These are phyloP conservation scores for Spicauda simplicius DNA, from an alignment of 2,888 invertebrate genomes.

Conservation along the genomic window DNA sequence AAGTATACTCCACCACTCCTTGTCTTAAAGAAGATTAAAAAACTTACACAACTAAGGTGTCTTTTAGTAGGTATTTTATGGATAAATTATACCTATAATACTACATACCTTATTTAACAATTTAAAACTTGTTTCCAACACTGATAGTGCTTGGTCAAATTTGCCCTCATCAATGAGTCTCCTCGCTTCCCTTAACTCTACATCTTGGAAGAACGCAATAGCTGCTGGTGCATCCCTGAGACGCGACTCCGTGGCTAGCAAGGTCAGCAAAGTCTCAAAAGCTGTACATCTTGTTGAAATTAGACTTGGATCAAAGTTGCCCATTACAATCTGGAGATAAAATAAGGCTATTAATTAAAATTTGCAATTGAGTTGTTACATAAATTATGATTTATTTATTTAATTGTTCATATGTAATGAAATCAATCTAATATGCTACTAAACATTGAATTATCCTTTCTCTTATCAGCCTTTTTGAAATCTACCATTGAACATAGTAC, in stretches of 20 bases:
- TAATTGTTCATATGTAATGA: too few relatives aligned
- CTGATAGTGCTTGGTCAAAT: conserved; percentile 86
- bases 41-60: too few relatives aligned
- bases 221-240: conserved; percentile 85
- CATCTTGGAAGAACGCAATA: conserved; percentile 87
- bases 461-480: too few relatives aligned
- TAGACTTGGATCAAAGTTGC: conserved; percentile 88
- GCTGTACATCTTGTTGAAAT: conserved; percentile 87
- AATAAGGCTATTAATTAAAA: background rate
- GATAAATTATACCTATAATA: background rate
- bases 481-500: too few relatives aligned
- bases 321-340: conserved; percentile 83
- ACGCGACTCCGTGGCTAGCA: conserved; percentile 82
- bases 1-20: too few relatives aligned
- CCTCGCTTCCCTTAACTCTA: conserved; percentile 86
- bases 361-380: background rate
- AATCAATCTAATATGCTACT: too few relatives aligned
- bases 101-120: conserved; percentile 80
- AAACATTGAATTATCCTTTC: too few relatives aligned
- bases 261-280: conserved; percentile 86
- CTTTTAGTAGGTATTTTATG: too few relatives aligned
- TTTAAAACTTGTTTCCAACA: conserved; percentile 88
- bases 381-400: too few relatives aligned
- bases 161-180: conserved; percentile 84
- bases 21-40: background rate